Base-by-base conservation (phyloP, 1,140 invertebrate species). In the Venturia canescens region DNA sequence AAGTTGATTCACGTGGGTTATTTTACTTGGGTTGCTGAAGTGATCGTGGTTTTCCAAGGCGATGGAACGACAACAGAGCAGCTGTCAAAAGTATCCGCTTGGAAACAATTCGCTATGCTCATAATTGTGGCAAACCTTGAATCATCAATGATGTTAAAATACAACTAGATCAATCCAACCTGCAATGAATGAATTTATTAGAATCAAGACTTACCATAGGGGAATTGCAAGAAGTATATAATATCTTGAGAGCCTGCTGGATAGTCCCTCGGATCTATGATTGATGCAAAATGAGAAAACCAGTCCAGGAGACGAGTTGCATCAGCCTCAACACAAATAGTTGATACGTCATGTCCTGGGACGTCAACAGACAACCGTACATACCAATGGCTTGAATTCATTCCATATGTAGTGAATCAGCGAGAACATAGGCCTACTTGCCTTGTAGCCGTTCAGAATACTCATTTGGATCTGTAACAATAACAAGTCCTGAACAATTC, bases 401-500 rank as follows among this genome's bases (percentile, higher is more conserved):
- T n/a, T n/a, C n/a, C n/a, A n/a, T n/a, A n/a, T n/a, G n/a, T n/a
- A n/a, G n/a, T n/a, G n/a, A n/a, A n/a, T n/a, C n/a, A n/a, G n/a
- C n/a, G n/a, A n/a, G n/a, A n/a, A n/a, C n/a, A n/a, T n/a, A n/a
- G n/a, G n/a, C n/a, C n/a, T n/a, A 83, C 57, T 69, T 26, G 98
- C 98, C 93, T 97, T 96, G 90, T 99, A 99, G 27, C 99, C 99
- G 92, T 99, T 98, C 83, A 99, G 93, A 94, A 99, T 99, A 82
- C 99, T 94, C 97, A 99, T 99, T 92, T 99, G 99, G 91, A 99
- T 99, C 94, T 99, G 99, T 84, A 99, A 93, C 82, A 99, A 91
- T 13, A 98, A 99, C 76, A 99, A 93, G 94, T 34, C 99, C 99
- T 81, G 99, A 93, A 86, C 98, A 99, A 91, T 99, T 99, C n/a